A percentile compares a stretch with the other conserved stretches of the same genome.
phyloP scores from a whole-genome alignment of 2,888 invertebrate genomes.

The Bellardia bayeri region DNA sequence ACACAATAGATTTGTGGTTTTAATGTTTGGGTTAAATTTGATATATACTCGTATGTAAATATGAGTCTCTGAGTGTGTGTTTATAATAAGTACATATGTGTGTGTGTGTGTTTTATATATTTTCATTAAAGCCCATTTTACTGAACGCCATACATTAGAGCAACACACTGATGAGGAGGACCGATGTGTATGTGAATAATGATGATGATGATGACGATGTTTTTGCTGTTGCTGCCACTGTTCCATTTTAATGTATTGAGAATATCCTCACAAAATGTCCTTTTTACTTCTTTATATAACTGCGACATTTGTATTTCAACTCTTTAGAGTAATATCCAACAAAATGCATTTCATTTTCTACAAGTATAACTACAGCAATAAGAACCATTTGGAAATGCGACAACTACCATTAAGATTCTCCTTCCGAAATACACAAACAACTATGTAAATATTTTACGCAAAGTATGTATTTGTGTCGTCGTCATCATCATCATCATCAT shows the following conservation, averaged over 20 bases:
- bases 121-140: slow-evolving; percentile 50
- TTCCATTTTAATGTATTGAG: slow-evolving; percentile 40
- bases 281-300: slow-evolving; percentile 6
- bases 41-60: not conserved
- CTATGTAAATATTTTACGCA: slow-evolving; percentile 50
- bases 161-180: slow-evolving; percentile 42
- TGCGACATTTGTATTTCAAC: slow-evolving; percentile 47
- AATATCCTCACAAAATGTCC: slow-evolving; percentile 39
- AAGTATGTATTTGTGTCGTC: slow-evolving; percentile 14
- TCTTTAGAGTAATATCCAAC: slow-evolving; percentile 46
- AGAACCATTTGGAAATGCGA: not conserved
- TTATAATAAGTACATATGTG: not conserved
- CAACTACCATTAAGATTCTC: slow-evolving; percentile 47
- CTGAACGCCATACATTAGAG: slow-evolving; percentile 46
- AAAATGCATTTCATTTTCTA: slow-evolving; percentile 44
- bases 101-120: slow-evolving; percentile 39
- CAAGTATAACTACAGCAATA: not conserved
- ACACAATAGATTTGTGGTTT: slow-evolving; percentile 63
- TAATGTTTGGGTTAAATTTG: slow-evolving; percentile 37
- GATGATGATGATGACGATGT: slow-evolving; percentile 7
- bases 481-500: not conserved
- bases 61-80: not conserved
- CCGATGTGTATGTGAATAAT: slow-evolving; percentile 2
- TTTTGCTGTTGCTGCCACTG: not conserved
- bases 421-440: slow-evolving; percentile 31